Percentiles rank a stretch among this genome's conserved stretches.
These are phyloP conservation scores for Litocranius walleri DNA, from an alignment of 2,113 vertebrate genomes.

Conservation along the genomic window DNA sequence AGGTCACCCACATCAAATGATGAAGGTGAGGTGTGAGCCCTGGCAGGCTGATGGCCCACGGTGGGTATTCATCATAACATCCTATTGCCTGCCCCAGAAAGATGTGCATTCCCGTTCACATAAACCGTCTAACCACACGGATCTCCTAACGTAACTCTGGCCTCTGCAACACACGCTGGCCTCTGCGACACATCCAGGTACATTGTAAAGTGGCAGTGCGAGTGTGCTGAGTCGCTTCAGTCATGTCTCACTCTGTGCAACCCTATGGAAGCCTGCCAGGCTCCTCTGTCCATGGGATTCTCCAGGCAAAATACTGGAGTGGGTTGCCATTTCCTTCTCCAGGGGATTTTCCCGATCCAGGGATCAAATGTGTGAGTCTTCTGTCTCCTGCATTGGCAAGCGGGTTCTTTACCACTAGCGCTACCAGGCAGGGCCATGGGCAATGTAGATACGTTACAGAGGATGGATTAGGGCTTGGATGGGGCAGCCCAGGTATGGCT, in stretches of 20 bases:
- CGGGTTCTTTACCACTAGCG: background rate
- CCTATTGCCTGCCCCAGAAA: background rate
- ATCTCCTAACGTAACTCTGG: background rate
- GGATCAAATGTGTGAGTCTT: background rate
- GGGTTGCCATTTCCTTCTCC: background rate
- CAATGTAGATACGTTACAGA: fast-evolving
- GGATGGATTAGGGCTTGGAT: background rate
- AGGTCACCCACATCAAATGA: background rate
- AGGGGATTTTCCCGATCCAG: background rate
- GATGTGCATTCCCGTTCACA: background rate
- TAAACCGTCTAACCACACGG: background rate
- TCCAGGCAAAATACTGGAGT: background rate
- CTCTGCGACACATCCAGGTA: background rate
- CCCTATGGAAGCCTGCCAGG: background rate
- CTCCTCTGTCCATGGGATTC: background rate
- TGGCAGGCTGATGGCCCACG: background rate
- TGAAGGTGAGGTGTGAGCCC: background rate
- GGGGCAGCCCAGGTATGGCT: background rate
- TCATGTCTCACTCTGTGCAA: background rate
- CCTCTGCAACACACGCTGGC: background rate
- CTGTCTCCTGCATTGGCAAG: background rate
- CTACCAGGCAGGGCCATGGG: background rate
- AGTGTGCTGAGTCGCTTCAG: fast-evolving
- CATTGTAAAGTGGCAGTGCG: background rate
- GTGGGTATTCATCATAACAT: background rate